These are phyloP conservation scores for Bombylius discolor DNA, from an alignment of 2,888 invertebrate genomes.

Conservation along the genomic window DNA sequence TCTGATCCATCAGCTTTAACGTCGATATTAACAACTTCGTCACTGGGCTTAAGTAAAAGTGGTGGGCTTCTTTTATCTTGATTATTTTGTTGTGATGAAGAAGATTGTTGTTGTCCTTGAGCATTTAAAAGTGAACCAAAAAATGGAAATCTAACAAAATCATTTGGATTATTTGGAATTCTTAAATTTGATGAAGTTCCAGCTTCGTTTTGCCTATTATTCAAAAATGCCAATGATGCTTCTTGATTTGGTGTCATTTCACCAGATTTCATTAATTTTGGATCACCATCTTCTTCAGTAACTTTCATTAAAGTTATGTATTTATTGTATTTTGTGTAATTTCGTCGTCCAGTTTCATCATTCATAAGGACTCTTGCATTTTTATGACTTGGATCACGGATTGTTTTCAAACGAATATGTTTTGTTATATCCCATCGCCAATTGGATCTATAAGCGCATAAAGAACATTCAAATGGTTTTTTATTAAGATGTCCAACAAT, in stretches of 20 bases:
- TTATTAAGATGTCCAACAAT: constrained; percentile 86
- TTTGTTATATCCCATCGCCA: constrained; percentile 97
- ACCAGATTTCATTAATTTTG: constrained; percentile 36
- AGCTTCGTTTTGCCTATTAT: constrained; percentile 15
- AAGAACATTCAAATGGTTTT: constrained; percentile 89
- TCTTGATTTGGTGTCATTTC: constrained; percentile 39
- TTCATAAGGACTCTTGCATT: constrained; percentile 77
- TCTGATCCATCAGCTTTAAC: constrained; percentile 38
- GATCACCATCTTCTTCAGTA: constrained; percentile 39
- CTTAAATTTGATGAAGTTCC: constrained; percentile 1
- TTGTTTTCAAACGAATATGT: constrained; percentile 82
- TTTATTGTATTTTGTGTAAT: constrained; percentile 87
- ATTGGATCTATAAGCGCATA: constrained; percentile 86
- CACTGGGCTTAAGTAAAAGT: constrained; percentile 48
- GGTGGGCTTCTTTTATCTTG: constrained; percentile 27
- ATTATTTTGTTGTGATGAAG: not conserved
- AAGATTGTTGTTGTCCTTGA: not conserved
- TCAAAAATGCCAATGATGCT: constrained; percentile 40
- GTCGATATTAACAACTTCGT: constrained; percentile 36
- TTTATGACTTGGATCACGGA: constrained; percentile 68
- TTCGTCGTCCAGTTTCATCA: constrained; percentile 78
- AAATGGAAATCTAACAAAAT: constrained; percentile 7
- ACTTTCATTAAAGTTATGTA: constrained; percentile 62
- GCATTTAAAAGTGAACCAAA: constrained; percentile 2
- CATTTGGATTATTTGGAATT: constrained; percentile 2